Conservation (phyloP, 2,888 invertebrate species). For the Lepidocyrtoides sp. region DNA sequence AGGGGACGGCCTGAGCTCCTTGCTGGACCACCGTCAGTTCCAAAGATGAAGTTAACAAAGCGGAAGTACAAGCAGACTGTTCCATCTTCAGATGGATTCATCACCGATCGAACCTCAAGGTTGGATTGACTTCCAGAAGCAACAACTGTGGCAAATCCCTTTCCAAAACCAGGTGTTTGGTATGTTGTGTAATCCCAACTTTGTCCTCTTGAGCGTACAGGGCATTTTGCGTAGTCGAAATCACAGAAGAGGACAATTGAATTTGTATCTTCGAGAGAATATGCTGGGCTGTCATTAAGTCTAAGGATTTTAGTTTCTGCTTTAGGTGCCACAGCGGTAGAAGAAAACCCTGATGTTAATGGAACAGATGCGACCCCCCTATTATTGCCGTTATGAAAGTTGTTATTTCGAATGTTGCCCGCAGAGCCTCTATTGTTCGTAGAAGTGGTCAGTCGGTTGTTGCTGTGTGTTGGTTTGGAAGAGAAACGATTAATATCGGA, state of each 20-base stretch:
- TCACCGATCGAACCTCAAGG: slow-evolving; percentile 83
- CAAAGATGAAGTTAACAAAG: slow-evolving; percentile 84
- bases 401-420: slow-evolving; percentile 19
- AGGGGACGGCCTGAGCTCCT: slow-evolving; percentile 76
- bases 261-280: slow-evolving; percentile 82
- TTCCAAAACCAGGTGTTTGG: slow-evolving; percentile 83
- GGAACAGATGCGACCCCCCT: slow-evolving; percentile 22
- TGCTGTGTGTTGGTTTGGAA: slow-evolving; percentile 48
- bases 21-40: slow-evolving; percentile 82
- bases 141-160: slow-evolving; percentile 83
- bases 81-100: slow-evolving; percentile 83
- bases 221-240: slow-evolving; percentile 85
- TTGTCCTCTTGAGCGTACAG: slow-evolving; percentile 84
- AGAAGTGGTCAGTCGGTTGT: slow-evolving; percentile 45
- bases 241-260: slow-evolving; percentile 85
- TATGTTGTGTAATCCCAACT: slow-evolving; percentile 85
- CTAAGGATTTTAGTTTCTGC: slow-evolving; percentile 80
- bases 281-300: slow-evolving; percentile 81
- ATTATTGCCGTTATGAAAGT: slow-evolving; percentile 23
- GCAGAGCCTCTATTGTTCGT: background rate
- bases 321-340: slow-evolving; percentile 28
- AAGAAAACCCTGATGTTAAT: background rate
- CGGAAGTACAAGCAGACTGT: slow-evolving; percentile 84
- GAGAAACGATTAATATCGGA: slow-evolving; percentile 66
- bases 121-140: slow-evolving; percentile 70